Evolutionary conservation across 1,140 invertebrate species (phyloP), one percentile per base, ranked within the genome.

Genomic region (Platorchestia sp.): DNA sequence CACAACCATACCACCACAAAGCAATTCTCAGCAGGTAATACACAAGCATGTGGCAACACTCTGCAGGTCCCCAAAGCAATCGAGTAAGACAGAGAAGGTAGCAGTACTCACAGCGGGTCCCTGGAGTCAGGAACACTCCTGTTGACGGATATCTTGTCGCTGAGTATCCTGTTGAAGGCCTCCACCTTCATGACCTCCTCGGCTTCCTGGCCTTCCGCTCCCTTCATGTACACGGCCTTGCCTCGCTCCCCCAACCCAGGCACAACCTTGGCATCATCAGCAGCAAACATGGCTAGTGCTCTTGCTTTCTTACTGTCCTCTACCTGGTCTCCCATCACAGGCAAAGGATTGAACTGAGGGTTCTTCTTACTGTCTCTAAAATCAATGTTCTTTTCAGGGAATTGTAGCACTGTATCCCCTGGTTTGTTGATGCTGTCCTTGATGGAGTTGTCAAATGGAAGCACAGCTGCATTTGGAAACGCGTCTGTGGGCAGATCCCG

Each of bases 151-250:
- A 99, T 99, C 97, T 98, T 98, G 97, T 99, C 98, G 97, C 99
- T 99, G 0, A 99, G 97, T 87, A 99, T 97, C 53, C 98, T 98
- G 97, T 99, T 99, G 97, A 99, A 99, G 5, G 99, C 99, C 97
- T 99, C 98, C 95, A 98, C 98, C 96, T 98, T 98, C 96, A 98
- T 98, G 42, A 98, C 97, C 96, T 98, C 97, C 96, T 99, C 98
- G 95, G 98, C 98, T 95, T 98, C 96, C 0, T 75, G 96, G 95
- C 97, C 97, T 95, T 98, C 98, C 86, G 97, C 97, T 91, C 97
- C 97, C 43, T 97, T 97, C 45, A 98, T 96, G 96, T 97, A 96
- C 40, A 98, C 98, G 1, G 98, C 97, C 95, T 96, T 97, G 1
- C 99, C 99, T 96, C 98, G 97, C 96, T 99, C 98, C 5, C 98